A percentile compares a stretch with the other conserved stretches of the same genome.
phyloP scores from a whole-genome alignment of 2,888 invertebrate species.

The Iselma pallidipennis region DNA sequence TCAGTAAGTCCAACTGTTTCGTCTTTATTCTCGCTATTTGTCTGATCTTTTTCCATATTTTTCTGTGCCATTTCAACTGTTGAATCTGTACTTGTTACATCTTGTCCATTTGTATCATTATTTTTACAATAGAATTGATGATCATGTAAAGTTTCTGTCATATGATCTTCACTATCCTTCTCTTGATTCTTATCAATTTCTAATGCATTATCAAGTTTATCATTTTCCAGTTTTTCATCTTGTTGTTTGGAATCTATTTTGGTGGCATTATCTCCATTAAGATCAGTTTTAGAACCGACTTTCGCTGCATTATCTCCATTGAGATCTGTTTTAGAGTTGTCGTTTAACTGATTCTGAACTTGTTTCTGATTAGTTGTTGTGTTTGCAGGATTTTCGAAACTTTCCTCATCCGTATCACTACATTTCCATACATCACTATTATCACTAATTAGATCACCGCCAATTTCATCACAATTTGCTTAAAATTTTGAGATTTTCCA shows the following conservation, averaged over 20 bases:
- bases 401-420: conserved; percentile 23
- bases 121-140: no score
- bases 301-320: not conserved
- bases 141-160: no score
- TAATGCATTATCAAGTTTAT: no score
- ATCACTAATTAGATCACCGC: conserved; percentile 7
- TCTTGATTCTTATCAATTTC: no score
- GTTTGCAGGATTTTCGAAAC: not conserved
- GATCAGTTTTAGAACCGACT: not conserved
- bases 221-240: not conserved
- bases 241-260: not conserved
- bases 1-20: no score
- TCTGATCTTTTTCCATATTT: not conserved
- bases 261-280: not conserved
- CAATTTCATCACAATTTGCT: conserved; percentile 11
- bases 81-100: no score
- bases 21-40: not conserved
- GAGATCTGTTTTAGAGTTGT: not conserved
- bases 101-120: no score
- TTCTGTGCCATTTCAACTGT: no score
- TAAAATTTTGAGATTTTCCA: no score
- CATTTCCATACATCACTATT: conserved; percentile 26
- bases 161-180: no score
- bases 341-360: not conserved
- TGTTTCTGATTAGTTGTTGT: not conserved